Percentiles rank a stretch among this genome's conserved stretches.
Conservation (phyloP, 1,140 invertebrate genomes). For the Diachasmimorpha longicaudata region DNA sequence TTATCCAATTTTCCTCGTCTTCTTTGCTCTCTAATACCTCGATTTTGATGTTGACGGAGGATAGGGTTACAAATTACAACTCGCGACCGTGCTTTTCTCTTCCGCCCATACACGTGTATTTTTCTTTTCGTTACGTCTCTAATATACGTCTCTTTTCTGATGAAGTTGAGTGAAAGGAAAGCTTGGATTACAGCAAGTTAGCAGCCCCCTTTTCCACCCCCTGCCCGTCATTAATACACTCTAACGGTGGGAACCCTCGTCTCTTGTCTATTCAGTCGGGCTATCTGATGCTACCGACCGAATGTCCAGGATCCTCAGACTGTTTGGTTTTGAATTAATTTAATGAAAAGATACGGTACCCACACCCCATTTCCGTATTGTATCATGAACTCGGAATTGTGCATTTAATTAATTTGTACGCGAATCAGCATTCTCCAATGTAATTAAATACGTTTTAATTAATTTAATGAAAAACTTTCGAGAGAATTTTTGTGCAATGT, state of each 20-base stretch:
- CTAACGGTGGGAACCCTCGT: not conserved
- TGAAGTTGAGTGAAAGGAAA: constrained; percentile 2
- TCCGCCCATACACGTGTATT: not conserved
- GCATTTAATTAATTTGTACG: not conserved
- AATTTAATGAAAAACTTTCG: not conserved
- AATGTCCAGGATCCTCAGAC: not conserved
- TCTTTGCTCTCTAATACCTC: constrained; percentile 38
- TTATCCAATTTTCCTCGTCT: constrained; percentile 14
- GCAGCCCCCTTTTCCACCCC: not conserved
- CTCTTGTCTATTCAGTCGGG: not conserved
- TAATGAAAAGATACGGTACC: not conserved
- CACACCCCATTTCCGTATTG: not conserved
- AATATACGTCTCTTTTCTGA: not conserved
- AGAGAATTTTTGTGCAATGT: no score
- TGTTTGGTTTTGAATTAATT: not conserved
- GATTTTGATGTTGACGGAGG: not conserved
- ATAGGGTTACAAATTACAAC: constrained; percentile 8
- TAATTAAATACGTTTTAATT: not conserved
- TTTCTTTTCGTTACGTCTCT: not conserved
- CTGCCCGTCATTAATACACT: not conserved
- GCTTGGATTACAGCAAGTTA: constrained; percentile 10
- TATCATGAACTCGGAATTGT: not conserved
- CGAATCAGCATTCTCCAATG: not conserved
- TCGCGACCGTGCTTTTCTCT: not conserved
- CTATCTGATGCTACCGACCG: not conserved